Evolutionary conservation across 1,140 invertebrate species (phyloP).

Genomic region (Calliopsis andreniformis): DNA sequence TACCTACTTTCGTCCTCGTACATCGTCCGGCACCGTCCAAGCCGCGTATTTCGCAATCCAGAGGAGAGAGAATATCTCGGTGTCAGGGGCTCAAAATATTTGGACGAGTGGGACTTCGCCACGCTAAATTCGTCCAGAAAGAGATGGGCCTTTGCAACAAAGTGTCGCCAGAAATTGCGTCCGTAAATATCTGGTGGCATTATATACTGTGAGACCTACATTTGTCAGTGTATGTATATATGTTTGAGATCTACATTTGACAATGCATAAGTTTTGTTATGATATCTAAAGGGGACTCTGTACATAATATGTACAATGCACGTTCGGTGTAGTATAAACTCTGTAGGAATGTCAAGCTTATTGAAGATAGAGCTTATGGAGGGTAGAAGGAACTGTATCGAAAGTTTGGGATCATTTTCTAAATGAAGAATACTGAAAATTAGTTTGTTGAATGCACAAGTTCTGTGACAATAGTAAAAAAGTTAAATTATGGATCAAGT

Average conservation of each 20-base stretch:
- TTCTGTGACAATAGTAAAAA: too few relatives aligned
- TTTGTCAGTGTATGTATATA: not conserved
- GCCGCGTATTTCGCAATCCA: constrained; percentile 44
- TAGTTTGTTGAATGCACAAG: too few relatives aligned
- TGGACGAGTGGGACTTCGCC: constrained; percentile 24
- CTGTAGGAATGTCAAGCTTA: too few relatives aligned
- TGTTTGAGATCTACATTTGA: not conserved
- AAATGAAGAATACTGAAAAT: too few relatives aligned
- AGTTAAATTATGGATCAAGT: too few relatives aligned
- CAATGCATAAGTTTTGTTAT: too few relatives aligned
- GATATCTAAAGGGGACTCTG: too few relatives aligned
- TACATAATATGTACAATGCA: too few relatives aligned
- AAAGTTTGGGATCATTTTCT: not conserved
- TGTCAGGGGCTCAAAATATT: constrained; percentile 48
- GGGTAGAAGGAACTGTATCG: not conserved
- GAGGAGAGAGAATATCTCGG: constrained; percentile 42
- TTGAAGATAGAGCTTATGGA: too few relatives aligned
- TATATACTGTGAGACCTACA: not conserved
- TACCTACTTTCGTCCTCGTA: constrained; percentile 76
- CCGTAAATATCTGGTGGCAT: not conserved
- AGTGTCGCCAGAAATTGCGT: not conserved
- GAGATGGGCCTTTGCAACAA: not conserved
- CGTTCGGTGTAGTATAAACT: too few relatives aligned
- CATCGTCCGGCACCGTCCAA: constrained; percentile 53
- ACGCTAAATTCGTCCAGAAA: constrained; percentile 36